Evolutionary conservation across 2,113 vertebrate genomes (phyloP).

Genomic region (Scomber japonicus): DNA sequence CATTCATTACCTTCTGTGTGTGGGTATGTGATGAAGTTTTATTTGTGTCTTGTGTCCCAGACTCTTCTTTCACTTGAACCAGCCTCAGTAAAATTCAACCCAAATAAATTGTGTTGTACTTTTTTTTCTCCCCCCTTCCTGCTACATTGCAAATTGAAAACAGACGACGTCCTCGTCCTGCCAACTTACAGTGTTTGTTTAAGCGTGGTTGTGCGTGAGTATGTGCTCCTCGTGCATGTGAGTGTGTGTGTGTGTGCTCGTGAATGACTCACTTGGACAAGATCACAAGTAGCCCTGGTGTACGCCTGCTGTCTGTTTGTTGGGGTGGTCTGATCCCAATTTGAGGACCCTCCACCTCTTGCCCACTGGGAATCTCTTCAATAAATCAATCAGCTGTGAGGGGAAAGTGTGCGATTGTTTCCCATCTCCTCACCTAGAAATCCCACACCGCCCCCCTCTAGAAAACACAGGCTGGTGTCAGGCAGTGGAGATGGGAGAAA

Average conservation of each 20-base stretch:
- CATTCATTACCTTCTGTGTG: conserved; percentile 44
- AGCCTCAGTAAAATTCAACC: conserved; percentile 63
- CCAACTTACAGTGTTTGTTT: conserved; percentile 76
- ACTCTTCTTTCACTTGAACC: conserved; percentile 53
- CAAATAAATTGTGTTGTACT: conserved; percentile 68
- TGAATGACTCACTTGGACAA: conserved; percentile 74
- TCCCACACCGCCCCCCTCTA: conserved; percentile 21
- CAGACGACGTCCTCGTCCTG: conserved; percentile 66
- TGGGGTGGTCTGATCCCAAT: conserved; percentile 38
- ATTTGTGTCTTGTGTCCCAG: conserved; percentile 40
- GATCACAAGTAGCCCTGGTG: conserved; percentile 36
- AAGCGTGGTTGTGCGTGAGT: conserved; percentile 31
- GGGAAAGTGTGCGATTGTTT: conserved; percentile 39
- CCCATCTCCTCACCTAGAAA: conserved; percentile 60
- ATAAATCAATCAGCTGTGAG: conserved; percentile 63
- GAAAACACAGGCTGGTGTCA: conserved; percentile 65
- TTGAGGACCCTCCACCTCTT: conserved; percentile 47
- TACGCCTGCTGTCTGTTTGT: conserved; percentile 39
- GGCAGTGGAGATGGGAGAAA: conserved; percentile 55
- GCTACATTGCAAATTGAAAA: conserved; percentile 73
- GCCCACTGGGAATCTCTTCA: conserved; percentile 44
- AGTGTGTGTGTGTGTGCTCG: neutral
- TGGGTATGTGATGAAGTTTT: conserved; percentile 34
- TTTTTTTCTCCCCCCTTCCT: conserved; percentile 26
- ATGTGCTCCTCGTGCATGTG: conserved; percentile 4